Evolutionary conservation across 1,140 invertebrate genomes (phyloP).

Genomic region (Anadara kagoshimensis): DNA sequence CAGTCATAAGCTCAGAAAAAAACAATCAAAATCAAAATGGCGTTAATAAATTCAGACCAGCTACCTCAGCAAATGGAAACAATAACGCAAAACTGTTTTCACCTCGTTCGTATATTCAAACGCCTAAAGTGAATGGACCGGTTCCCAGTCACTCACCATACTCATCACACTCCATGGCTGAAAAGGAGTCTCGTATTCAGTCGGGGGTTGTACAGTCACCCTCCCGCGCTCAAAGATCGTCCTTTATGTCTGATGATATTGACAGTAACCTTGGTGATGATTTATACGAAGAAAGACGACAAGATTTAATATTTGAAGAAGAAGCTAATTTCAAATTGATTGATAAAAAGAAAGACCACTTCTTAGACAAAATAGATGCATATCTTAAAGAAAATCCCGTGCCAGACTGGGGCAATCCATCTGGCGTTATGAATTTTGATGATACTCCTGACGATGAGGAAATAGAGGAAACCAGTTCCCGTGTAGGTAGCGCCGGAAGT

Average conservation of each 20-base stretch:
- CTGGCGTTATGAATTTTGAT: constrained; percentile 18
- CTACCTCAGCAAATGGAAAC: constrained; percentile 1
- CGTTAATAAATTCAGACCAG: constrained; percentile 4
- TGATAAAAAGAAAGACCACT: constrained; percentile 52
- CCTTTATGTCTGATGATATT: constrained; percentile 48
- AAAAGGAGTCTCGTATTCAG: constrained; percentile 44
- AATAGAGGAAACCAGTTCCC: constrained; percentile 23
- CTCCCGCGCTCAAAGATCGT: constrained; percentile 5
- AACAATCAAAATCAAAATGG: not conserved
- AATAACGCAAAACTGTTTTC: constrained; percentile 2
- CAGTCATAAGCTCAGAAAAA: not conserved
- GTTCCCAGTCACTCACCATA: constrained; percentile 35
- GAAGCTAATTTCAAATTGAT: constrained; percentile 41
- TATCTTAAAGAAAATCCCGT: constrained; percentile 53
- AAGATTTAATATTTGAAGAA: constrained; percentile 62
- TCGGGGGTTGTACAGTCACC: constrained; percentile 9
- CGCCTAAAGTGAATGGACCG: constrained; percentile 4
- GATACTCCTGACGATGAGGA: constrained; percentile 17
- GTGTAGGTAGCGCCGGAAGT: constrained; percentile 26
- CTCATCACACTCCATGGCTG: constrained; percentile 39
- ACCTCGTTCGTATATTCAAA: constrained; percentile 6
- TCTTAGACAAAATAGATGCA: constrained; percentile 57
- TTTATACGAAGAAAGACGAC: constrained; percentile 52
- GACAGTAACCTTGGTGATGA: constrained; percentile 61
- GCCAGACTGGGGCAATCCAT: constrained; percentile 11